Evolutionary conservation across 2,797 vertebrate species (phyloP), one percentile per base, ranked within the genome.

Genomic region (Peromyscus melanophrys): DNA sequence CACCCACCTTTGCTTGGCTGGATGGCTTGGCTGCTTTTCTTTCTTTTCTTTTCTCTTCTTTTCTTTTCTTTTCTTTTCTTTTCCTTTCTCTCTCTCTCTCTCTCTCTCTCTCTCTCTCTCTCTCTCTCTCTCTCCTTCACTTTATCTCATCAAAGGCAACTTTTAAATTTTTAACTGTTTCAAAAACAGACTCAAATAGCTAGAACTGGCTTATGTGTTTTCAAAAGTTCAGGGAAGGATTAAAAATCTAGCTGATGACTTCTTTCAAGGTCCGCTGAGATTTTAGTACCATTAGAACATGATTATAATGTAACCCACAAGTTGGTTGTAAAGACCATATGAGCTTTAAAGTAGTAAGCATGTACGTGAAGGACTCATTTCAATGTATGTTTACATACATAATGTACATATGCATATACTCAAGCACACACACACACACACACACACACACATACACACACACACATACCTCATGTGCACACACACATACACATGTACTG

Each of bases 191-290:
- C 59, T 95, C 59, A 83, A 94, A 95, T 95, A 75, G 40, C 23
- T 90, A 92, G 29, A 91, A 75, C 49, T 93, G 1, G 88, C 92
- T 27, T 87, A 27, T 75, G 4, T 83, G 81, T 89, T 93, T 23
- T 59, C 49, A 29, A 23, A 82, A 85, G 75, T 77, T 83, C 25
- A 71, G 61, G 67, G 49, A 83, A 81, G 1, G 3, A 23, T 89
- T 89, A 94, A 83, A 96, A 95, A 25, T 89, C 76, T 9, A 90
- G 43, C n/a, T 91, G 71, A 94, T 89, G 77, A 37, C 31, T 84
- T 88, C 46, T 98, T 92, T 94, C 73, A 89, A 93, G 96, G 37
- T 80, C 71, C 89, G 86, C 83, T 94, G 46, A 84, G 71, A 92
- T 82, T 97, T 83, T 4, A 25, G 6, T 89, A 95, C 57, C 63